phyloP scores from a whole-genome alignment of 2,797 vertebrate species.

The Tympanoctomys barrerae region DNA sequence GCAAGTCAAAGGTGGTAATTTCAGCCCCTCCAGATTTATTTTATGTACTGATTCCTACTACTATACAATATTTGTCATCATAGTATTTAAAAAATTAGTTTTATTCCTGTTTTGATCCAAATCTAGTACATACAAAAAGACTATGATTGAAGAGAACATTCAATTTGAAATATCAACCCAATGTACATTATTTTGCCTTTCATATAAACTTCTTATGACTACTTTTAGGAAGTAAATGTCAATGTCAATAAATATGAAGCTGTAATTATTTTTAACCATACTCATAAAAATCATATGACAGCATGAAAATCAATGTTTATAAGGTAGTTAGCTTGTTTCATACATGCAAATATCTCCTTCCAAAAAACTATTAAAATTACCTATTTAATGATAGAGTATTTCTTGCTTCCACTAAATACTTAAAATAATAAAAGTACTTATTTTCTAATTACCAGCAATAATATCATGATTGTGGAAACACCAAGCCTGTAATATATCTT shows the following conservation, averaged over 20 bases:
- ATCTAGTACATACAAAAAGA: not conserved
- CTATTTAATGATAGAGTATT: no score
- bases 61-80: conserved; percentile 23
- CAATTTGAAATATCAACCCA: not conserved
- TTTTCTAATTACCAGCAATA: not conserved
- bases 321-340: no score
- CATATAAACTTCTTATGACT: not conserved
- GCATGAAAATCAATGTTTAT: not conserved
- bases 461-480: not conserved
- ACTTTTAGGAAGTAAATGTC: not conserved
- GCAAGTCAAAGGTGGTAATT: conserved; percentile 49
- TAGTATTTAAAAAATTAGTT: conserved; percentile 26
- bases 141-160: not conserved
- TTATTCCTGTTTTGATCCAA: not conserved
- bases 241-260: not conserved
- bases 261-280: not conserved
- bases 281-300: not conserved
- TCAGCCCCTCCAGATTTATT: conserved; percentile 56
- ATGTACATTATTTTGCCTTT: not conserved
- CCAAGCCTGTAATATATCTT: not conserved
- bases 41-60: conserved; percentile 33
- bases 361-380: no score
- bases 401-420: no score
- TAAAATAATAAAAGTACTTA: not conserved
- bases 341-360: no score